A percentile compares a stretch with the other conserved stretches of the same genome.
These are phyloP conservation scores for Conus ventricosus DNA, from an alignment of 1,140 invertebrate species.

Conservation along the genomic window DNA sequence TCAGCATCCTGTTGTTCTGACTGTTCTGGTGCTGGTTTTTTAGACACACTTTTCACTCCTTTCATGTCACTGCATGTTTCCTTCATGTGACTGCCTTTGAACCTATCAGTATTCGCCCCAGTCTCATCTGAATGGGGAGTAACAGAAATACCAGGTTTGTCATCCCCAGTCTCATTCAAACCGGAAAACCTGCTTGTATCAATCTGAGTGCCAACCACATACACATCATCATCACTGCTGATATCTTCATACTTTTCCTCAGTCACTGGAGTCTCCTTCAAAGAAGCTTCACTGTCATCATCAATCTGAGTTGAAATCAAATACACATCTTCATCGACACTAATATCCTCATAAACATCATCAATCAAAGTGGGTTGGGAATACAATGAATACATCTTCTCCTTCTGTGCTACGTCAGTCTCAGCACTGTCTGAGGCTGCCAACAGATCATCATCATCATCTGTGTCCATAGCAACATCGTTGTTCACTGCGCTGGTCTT, in stretches of 20 bases:
- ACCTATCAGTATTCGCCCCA: too few relatives aligned
- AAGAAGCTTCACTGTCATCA: neutral
- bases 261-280: neutral
- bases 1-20: neutral
- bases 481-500: neutral
- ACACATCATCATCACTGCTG: neutral
- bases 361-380: conserved; percentile 15
- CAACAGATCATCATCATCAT: conserved; percentile 9
- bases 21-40: neutral
- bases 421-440: neutral
- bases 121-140: too few relatives aligned
- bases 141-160: neutral
- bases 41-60: neutral
- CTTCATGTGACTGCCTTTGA: neutral
- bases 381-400: neutral
- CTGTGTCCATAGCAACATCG: neutral
- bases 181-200: neutral
- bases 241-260: neutral
- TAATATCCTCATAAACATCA: neutral
- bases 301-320: conserved; percentile 5
- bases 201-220: neutral
- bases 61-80: neutral
- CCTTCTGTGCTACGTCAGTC: neutral
- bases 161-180: neutral
- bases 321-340: conserved; percentile 4